These are phyloP conservation scores for Stenoptilia bipunctidactyla DNA, from an alignment of 2,888 invertebrate genomes.

Conservation along the genomic window DNA sequence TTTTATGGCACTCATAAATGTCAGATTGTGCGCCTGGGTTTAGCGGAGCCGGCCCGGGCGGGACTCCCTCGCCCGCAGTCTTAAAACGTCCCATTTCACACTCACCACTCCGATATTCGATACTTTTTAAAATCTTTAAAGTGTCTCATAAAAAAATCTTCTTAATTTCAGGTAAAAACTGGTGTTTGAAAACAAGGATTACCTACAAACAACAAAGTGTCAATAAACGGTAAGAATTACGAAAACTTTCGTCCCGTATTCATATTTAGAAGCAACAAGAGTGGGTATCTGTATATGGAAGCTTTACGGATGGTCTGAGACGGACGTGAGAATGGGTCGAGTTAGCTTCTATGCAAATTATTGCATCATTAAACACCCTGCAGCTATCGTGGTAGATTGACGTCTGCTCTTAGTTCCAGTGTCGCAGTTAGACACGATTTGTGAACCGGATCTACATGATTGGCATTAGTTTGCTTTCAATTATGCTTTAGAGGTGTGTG, in stretches of 20 bases:
- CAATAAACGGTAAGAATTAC: too few relatives aligned
- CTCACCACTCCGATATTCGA: slow-evolving; percentile 1
- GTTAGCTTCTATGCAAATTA: slow-evolving; percentile 61
- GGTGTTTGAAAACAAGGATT: too few relatives aligned
- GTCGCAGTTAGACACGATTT: slow-evolving; percentile 30
- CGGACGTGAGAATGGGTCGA: slow-evolving; percentile 61
- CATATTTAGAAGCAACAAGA: too few relatives aligned
- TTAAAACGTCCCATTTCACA: slow-evolving; percentile 22
- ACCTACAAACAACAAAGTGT: too few relatives aligned
- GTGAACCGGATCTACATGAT: slow-evolving; percentile 53
- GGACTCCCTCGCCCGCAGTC: too few relatives aligned
- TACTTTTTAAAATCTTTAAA: too few relatives aligned
- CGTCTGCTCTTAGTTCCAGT: slow-evolving; percentile 27
- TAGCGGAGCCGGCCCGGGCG: slow-evolving; percentile 41
- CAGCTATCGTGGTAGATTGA: slow-evolving; percentile 53
- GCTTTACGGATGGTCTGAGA: slow-evolving; percentile 27
- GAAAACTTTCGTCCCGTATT: too few relatives aligned
- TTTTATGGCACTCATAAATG: slow-evolving; percentile 73
- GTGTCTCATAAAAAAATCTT: too few relatives aligned
- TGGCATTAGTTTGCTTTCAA: slow-evolving; percentile 45
- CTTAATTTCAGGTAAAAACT: too few relatives aligned
- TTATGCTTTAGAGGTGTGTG: neutral
- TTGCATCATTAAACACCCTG: slow-evolving; percentile 67
- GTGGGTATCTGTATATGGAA: slow-evolving; percentile 53
- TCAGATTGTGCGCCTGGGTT: slow-evolving; percentile 68